Evolutionary conservation across 2,797 vertebrate genomes (phyloP), one percentile per base, ranked within the genome.

Genomic region (Falco naumanni): DNA sequence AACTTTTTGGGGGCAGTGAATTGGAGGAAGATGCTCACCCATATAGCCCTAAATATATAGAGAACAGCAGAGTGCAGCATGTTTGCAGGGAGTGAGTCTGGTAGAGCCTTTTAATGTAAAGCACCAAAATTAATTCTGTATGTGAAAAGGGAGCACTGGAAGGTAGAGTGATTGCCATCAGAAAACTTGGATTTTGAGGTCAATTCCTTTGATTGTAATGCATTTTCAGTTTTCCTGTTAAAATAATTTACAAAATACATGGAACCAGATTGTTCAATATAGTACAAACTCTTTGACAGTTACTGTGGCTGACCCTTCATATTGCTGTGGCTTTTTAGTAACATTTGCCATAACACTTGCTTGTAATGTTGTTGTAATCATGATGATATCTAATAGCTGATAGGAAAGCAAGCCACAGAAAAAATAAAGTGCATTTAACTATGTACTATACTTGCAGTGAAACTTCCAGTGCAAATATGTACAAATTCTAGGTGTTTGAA

Each of bases 1-100:
- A 2, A 13, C 2, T 6, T 39, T 26, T 17, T 12, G 0, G 2
- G 7, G 28, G 8, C 6, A 39, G 1, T n/a, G 37, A 34, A 17
- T n/a, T 37, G n/a, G 13, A 70, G 37, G 39, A 77, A 45, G 31
- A 31, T 76, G 17, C 11, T 70, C 20, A 19, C 21, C 8, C 3
- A 7, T 65, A n/a, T 24, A 74, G 9, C 41, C 24, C 4, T 2
- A 15, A 64, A 11, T 26, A 21, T 2, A 6, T 3, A 2, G 8
- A 74, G 51, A 54, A 4, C 20, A 80, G 20, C 15, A 24, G 37
- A 74, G 12, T 16, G 16, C 6, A 48, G 26, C 6, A 1, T 15
- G 19, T 60, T 60, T 34, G 12, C 47, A n/a, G 70, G 63, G 64
- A 45, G 33, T 7, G 14, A 26, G 11, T 43, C 37, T 84, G 20